A percentile compares a stretch with the other conserved stretches of the same genome.
Evolutionary conservation across 2,113 vertebrate species (phyloP).

Genomic region (Dipodomys merriami): DNA sequence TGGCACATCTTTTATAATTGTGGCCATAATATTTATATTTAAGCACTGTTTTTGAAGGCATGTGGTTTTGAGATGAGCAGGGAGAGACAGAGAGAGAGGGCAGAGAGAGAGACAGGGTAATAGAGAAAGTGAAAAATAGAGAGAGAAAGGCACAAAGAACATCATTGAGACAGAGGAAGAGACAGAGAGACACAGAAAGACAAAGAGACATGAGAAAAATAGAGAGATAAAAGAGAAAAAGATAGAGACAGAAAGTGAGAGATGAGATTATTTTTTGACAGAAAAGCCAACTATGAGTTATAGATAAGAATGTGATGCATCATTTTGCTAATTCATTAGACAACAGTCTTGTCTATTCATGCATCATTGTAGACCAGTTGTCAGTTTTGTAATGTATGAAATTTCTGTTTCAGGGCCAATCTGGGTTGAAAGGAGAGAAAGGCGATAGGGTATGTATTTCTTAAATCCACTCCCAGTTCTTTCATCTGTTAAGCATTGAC

Average conservation of each 20-base stretch:
- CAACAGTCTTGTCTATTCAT: background rate
- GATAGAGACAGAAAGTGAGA: too few species aligned
- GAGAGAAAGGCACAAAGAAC: too few species aligned
- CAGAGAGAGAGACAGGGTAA: background rate
- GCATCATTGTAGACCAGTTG: background rate
- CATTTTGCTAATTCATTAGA: background rate
- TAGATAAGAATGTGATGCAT: background rate
- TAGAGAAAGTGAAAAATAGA: background rate
- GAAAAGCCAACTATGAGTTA: conserved; percentile 14
- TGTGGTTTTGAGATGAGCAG: background rate
- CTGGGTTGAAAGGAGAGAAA: conserved; percentile 95
- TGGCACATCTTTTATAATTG: background rate
- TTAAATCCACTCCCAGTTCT: conserved; percentile 54
- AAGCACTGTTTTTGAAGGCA: background rate
- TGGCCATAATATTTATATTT: background rate
- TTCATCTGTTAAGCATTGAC: conserved; percentile 34
- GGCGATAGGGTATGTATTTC: conserved; percentile 95
- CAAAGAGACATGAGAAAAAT: too few species aligned
- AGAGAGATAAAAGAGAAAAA: too few species aligned
- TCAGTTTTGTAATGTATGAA: conserved; percentile 59
- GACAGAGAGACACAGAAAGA: too few species aligned
- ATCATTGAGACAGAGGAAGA: too few species aligned
- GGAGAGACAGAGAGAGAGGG: background rate
- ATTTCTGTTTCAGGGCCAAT: conserved; percentile 88
- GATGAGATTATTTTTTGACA: background rate